Evolutionary conservation across 2,888 invertebrate species (phyloP).

Genomic region (Dexiosoma caninum): DNA sequence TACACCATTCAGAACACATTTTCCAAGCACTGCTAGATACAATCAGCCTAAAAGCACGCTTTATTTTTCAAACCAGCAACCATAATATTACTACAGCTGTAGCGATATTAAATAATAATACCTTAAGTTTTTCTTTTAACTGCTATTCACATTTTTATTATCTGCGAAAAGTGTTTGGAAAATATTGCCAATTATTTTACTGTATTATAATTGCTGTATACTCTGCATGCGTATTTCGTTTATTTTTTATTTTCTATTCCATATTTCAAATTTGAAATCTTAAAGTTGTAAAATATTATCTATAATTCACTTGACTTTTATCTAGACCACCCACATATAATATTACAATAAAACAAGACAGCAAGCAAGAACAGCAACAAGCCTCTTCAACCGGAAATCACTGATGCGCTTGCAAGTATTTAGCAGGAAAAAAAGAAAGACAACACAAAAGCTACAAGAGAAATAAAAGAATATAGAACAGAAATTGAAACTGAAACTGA

Average conservation of each 20-base stretch:
- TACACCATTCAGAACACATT: too few species aligned
- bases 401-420: slow-evolving; percentile 59
- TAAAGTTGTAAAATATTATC: slow-evolving; percentile 30
- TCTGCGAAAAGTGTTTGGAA: too few species aligned
- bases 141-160: too few species aligned
- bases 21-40: too few species aligned
- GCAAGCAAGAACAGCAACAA: neutral
- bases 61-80: too few species aligned
- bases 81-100: too few species aligned
- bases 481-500: slow-evolving; percentile 26
- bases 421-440: neutral
- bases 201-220: too few species aligned
- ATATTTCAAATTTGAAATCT: slow-evolving; percentile 21
- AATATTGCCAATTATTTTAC: too few species aligned
- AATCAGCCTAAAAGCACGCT: too few species aligned
- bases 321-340: slow-evolving; percentile 54
- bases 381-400: slow-evolving; percentile 54
- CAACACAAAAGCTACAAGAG: neutral
- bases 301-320: slow-evolving; percentile 55
- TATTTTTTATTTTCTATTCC: neutral
- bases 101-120: too few species aligned
- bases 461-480: neutral
- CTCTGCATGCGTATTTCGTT: too few species aligned
- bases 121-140: too few species aligned
- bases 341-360: slow-evolving; percentile 50